These are phyloP conservation scores for Carlito syrichta DNA, from an alignment of 2,113 vertebrate species.

Conservation along the genomic window DNA sequence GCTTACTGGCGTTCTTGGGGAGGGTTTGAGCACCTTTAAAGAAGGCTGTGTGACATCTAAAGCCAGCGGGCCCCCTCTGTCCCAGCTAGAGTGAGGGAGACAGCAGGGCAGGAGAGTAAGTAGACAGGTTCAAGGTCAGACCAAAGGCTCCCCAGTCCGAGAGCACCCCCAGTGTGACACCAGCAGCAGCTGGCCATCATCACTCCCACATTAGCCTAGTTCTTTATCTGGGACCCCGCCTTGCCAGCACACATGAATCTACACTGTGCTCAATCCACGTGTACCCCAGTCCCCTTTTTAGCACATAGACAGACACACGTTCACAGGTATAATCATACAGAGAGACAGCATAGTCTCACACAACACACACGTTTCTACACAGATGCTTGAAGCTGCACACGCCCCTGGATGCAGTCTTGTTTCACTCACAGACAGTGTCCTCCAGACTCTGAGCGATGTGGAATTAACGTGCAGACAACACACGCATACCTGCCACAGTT, in stretches of 20 bases:
- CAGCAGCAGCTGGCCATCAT: neutral
- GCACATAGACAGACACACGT: neutral
- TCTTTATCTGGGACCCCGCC: neutral
- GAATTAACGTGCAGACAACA: no score
- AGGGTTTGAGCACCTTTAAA: neutral
- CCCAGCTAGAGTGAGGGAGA: neutral
- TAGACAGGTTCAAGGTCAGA: neutral
- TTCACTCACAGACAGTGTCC: neutral
- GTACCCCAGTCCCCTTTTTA: neutral
- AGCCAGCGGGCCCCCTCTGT: neutral
- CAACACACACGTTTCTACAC: neutral
- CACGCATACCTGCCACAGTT: neutral
- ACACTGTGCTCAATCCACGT: neutral
- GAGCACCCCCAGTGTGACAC: neutral
- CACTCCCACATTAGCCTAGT: neutral
- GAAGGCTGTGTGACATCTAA: neutral
- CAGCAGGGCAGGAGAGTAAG: neutral
- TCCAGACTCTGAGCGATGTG: fast-evolving
- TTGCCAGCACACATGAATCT: neutral
- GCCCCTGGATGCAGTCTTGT: neutral
- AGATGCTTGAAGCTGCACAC: neutral
- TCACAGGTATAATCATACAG: neutral
- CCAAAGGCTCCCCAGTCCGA: neutral
- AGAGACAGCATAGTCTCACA: neutral
- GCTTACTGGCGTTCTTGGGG: neutral